A percentile compares a stretch with the other conserved stretches of the same genome.
These are phyloP conservation scores for Trogon surrucura DNA, from an alignment of 2,113 vertebrate genomes.

Conservation along the genomic window DNA sequence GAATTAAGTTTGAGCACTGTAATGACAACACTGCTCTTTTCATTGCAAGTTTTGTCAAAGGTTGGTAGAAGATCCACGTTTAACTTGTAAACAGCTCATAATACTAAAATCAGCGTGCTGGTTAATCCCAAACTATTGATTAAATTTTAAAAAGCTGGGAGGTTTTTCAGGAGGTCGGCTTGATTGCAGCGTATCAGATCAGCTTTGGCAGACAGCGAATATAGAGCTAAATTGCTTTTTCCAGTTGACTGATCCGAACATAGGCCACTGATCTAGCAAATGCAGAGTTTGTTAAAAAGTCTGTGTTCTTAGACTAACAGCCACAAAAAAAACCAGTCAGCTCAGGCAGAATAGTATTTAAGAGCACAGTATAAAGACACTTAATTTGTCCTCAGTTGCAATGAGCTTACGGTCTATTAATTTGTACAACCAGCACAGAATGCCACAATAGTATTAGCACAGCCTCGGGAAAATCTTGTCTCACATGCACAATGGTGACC, in stretches of 20 bases:
- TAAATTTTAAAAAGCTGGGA: background rate
- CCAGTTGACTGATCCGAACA: background rate
- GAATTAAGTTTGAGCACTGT: background rate
- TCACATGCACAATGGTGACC: constrained; percentile 29
- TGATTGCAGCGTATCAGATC: background rate
- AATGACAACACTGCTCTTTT: background rate
- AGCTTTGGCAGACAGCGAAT: background rate
- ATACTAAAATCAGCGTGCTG: background rate
- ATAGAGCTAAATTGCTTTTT: background rate
- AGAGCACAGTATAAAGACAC: background rate
- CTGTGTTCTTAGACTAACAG: background rate
- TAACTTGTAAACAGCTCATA: background rate
- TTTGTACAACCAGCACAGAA: background rate
- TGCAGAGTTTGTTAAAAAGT: background rate
- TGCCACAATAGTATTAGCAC: background rate
- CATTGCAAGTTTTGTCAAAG: background rate
- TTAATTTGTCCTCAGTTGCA: background rate
- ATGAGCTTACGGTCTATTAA: background rate
- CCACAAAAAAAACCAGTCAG: background rate
- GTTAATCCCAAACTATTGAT: background rate
- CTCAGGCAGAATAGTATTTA: background rate
- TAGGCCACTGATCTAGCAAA: background rate
- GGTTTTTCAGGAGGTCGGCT: background rate
- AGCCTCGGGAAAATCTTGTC: constrained; percentile 18
- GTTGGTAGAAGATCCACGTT: background rate